These are phyloP conservation scores for Microctonus brassicae DNA, from an alignment of 2,888 invertebrate species.

Conservation along the genomic window DNA sequence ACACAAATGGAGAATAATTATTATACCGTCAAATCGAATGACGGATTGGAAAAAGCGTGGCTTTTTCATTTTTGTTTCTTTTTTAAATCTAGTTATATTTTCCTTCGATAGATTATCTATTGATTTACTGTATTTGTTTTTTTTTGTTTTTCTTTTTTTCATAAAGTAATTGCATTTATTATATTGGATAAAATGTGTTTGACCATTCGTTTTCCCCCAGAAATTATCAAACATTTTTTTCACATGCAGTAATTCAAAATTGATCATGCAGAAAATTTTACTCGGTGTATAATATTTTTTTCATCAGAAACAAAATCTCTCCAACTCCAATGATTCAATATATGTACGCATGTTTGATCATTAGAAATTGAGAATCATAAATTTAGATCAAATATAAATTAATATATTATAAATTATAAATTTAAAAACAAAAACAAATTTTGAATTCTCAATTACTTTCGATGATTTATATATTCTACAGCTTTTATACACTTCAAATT, in stretches of 20 bases:
- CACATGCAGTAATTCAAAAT: slow-evolving; percentile 30
- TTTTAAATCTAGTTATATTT: background rate
- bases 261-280: slow-evolving; percentile 45
- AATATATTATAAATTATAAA: too few species aligned
- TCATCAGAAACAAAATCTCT: slow-evolving; percentile 26
- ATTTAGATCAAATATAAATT: too few species aligned
- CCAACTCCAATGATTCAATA: too few species aligned
- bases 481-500: too few species aligned
- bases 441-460: too few species aligned
- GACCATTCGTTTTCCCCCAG: background rate
- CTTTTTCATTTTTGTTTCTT: background rate
- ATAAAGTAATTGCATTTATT: background rate
- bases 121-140: background rate
- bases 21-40: background rate
- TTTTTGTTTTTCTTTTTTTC: slow-evolving; percentile 9
- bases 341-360: too few species aligned
- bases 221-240: slow-evolving; percentile 19
- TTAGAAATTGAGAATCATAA: too few species aligned
- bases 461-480: too few species aligned
- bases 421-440: too few species aligned
- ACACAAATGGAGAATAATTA: background rate
- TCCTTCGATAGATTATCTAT: background rate
- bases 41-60: background rate
- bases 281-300: slow-evolving; percentile 38
- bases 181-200: background rate